phyloP scores from a whole-genome alignment of 2,888 invertebrate genomes.

The Luperina testacea region DNA sequence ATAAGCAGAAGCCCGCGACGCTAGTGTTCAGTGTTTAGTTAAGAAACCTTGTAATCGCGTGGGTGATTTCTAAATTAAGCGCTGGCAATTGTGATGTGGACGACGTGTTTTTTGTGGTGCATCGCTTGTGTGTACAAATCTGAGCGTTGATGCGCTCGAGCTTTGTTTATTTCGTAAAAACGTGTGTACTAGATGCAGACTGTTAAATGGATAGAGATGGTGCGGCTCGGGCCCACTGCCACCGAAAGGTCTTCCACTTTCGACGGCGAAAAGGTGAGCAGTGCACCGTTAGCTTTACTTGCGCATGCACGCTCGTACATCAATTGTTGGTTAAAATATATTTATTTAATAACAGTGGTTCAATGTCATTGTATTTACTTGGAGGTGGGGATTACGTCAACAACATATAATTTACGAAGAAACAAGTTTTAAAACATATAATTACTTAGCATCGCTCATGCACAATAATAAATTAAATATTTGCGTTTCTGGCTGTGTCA shows the following conservation, averaged over 20 bases:
- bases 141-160: constrained; percentile 52
- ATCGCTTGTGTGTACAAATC: constrained; percentile 66
- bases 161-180: constrained; percentile 69
- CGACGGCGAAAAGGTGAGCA: constrained; percentile 85
- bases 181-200: constrained; percentile 81
- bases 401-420: constrained; percentile 27
- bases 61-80: constrained; percentile 85
- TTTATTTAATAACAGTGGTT: constrained; percentile 41
- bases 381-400: constrained; percentile 54
- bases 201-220: constrained; percentile 89
- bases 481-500: constrained; percentile 17
- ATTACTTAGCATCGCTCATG: constrained; percentile 28
- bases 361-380: constrained; percentile 48
- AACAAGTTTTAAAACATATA: constrained; percentile 38
- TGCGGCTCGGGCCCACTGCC: constrained; percentile 80
- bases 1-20: constrained; percentile 79
- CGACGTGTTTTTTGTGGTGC: constrained; percentile 76
- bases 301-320: constrained; percentile 25
- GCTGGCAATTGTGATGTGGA: constrained; percentile 79
- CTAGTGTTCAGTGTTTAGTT: constrained; percentile 79
- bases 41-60: constrained; percentile 84
- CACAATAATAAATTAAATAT: constrained; percentile 23
- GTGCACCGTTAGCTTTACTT: constrained; percentile 70
- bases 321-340: constrained; percentile 37
- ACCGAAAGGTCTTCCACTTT: constrained; percentile 80